Evolutionary conservation across 2,888 invertebrate genomes (phyloP).

Genomic region (Macropis europaea): DNA sequence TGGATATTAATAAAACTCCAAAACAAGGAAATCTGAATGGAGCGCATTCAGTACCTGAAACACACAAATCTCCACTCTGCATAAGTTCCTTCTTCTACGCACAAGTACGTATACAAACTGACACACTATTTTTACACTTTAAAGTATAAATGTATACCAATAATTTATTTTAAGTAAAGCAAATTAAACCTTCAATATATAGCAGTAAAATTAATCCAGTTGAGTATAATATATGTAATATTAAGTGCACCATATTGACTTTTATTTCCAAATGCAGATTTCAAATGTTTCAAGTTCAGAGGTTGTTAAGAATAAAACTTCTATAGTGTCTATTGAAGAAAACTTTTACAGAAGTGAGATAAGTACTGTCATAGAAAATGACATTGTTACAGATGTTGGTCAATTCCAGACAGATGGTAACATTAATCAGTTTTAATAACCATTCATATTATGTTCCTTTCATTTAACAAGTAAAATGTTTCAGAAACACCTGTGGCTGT

Average conservation of each 20-base stretch:
- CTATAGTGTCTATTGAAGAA: slow-evolving; percentile 6
- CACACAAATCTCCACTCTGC: slow-evolving; percentile 17
- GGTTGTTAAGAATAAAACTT: slow-evolving; percentile 18
- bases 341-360: slow-evolving; percentile 24
- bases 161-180: background rate
- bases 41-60: background rate
- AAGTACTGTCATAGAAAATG: slow-evolving; percentile 20
- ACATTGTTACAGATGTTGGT: slow-evolving; percentile 55
- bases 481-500: slow-evolving; percentile 60
- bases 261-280: slow-evolving; percentile 20
- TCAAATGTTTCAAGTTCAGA: slow-evolving; percentile 16
- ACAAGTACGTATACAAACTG: slow-evolving; percentile 47
- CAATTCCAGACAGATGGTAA: slow-evolving; percentile 68
- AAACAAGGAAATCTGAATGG: background rate
- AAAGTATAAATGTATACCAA: too few species aligned
- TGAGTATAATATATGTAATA: background rate
- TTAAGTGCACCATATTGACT: background rate
- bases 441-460: background rate
- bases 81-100: slow-evolving; percentile 23
- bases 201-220: background rate
- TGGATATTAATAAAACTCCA: slow-evolving; percentile 17
- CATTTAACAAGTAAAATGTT: background rate
- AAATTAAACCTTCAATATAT: background rate
- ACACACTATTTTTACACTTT: too few species aligned
- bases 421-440: background rate